Percentiles rank a stretch among this genome's conserved stretches.
Conservation (phyloP, 1,140 invertebrate species). For the Augochlora pura region DNA sequence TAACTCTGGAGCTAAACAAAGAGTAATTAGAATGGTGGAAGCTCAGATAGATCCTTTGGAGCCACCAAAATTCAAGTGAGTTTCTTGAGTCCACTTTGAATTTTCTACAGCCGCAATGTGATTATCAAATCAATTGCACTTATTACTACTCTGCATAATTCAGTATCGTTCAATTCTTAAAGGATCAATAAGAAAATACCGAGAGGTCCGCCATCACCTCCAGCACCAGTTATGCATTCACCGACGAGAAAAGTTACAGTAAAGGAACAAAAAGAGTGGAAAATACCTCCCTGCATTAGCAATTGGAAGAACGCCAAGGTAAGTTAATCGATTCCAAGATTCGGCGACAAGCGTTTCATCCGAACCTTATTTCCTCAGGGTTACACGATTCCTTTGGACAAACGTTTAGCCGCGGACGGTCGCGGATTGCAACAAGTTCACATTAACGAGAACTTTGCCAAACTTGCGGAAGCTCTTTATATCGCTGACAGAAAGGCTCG, state of each 20-base stretch:
- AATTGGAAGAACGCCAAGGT: conserved; percentile 99
- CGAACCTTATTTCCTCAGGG: conserved; percentile 81
- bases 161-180: conserved; percentile 69
- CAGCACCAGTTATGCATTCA: conserved; percentile 97
- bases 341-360: not conserved
- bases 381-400: conserved; percentile 99
- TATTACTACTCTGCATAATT: conserved; percentile 10
- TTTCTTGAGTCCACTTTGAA: conserved; percentile 10
- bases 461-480: conserved; percentile 97
- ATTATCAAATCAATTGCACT: not conserved
- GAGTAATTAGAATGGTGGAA: conserved; percentile 98
- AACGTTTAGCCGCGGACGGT: conserved; percentile 98
- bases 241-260: conserved; percentile 98
- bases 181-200: conserved; percentile 97
- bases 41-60: conserved; percentile 99
- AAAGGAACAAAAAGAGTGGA: conserved; percentile 99
- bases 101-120: no score
- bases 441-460: conserved; percentile 99
- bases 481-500: conserved; percentile 98
- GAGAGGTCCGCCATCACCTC: conserved; percentile 97
- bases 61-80: conserved; percentile 95
- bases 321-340: conserved; percentile 32
- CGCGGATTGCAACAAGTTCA: conserved; percentile 97
- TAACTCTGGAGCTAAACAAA: conserved; percentile 98
- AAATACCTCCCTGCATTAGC: conserved; percentile 99